Base-by-base conservation (phyloP, 2,113 vertebrate genomes). In the Podarcis raffonei region DNA sequence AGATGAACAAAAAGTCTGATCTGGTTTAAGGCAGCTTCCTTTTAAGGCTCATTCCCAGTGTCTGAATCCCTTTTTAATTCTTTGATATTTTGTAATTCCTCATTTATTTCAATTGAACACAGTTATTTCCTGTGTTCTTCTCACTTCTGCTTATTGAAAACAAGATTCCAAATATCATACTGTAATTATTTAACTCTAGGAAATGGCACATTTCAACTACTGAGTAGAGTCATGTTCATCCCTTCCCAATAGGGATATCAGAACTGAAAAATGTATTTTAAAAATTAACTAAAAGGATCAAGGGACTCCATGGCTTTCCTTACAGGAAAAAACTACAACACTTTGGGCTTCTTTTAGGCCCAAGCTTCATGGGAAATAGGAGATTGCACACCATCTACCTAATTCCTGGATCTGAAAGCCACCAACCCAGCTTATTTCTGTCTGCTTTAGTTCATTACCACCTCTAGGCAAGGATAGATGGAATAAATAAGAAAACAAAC, bases 401-500 rank as follows among this genome's bases (percentile, higher is more conserved):
- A 62, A 62, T 62, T 62, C 59, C 59, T 62, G 59, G 59, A 62
- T 20, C 59, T 62, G 59, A 62, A 20, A 62, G 18, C 59, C 59
- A 62, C 59, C 16, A 62, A 20, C 18, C 59, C 18, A 62, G 3
- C 13, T 15, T 20, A 62, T 20, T 20, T 62, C 59, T 62, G 59
- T 62, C 59, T 62, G 59, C 59, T 62, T 62, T 5, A 62, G 59
- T 62, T 62, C 48, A 53, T 53, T 62, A 62, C 59, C 59, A 62
- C 59, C 59, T 62, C 59, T 62, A 62, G 35, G 1, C 4, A 59
- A 84, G 86, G 86, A 59, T 88, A 92, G 25, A 57, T 59, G 32
- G 89, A 93, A 78, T 86, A 57, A 77, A 11, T 86, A 65, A 39
- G 12, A 77, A 66, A 66, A 57, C 42, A 72, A 53, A 32, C 39